Evolutionary conservation across 2,113 vertebrate genomes (phyloP), one percentile per base, ranked within the genome.

Genomic region (Puntigrus tetrazona): DNA sequence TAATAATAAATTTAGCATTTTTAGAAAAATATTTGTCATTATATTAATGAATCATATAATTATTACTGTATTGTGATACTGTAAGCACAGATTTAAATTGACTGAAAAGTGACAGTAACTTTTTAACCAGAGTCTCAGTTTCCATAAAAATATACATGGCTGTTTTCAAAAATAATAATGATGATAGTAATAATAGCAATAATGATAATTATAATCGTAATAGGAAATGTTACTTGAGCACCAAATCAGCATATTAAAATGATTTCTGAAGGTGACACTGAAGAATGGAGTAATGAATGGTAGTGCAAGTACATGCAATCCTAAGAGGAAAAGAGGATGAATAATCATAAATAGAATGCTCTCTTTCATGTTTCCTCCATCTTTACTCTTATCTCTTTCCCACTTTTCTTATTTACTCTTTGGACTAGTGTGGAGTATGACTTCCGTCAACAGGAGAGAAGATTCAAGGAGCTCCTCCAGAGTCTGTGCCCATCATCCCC

Each of bases 401-500:
- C 22, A 0, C 45, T 34, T 20, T 55, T 34, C 50, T 59, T n/a
- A 38, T 31, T 52, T 22, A 52, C 52, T 36, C 47, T 55, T 77
- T 74, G 70, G 41, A 13, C 29, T 91, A 98, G 97, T 79, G 97
- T 98, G 91, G 97, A 98, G 92, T 96, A 97, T n/a, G 97, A 98
- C 92, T 98, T 98, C 92, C 94, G 97, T 87, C 95, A 97, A 91
- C 97, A 98, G 90, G 97, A 98, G 91, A 95, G 94, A 84, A 92
- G 94, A 78, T 96, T 98, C 92, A 89, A 94, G 70, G 95, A 97
- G 84, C 93, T 98, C 88, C 90, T 97, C 77, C 92, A 96, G 91
- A 74, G 57, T 72, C 90, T 76, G 25, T 82, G 2, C 78, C 63
- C 57, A 20, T 11, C 2, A 36, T 78, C 78, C 11, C 84, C 85